Evolutionary conservation across 1,140 invertebrate species (phyloP).

Genomic region (Drosophila athabasca): DNA sequence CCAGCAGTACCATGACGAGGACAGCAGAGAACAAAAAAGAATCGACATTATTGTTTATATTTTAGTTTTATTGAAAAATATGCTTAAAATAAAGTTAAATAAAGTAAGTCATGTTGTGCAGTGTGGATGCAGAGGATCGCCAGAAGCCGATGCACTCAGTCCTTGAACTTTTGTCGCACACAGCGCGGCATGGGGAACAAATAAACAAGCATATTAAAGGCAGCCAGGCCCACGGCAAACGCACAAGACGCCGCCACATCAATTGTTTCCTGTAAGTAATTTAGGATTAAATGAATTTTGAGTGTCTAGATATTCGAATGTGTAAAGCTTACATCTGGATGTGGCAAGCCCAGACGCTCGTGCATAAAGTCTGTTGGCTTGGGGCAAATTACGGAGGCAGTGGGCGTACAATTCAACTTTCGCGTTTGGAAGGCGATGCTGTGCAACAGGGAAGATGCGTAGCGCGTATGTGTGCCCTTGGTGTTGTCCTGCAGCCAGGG

Average conservation of each 20-base stretch:
- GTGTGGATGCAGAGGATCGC: not conserved
- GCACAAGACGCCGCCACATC: constrained; percentile 91
- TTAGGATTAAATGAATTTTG: constrained; percentile 12
- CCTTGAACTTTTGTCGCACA: constrained; percentile 94
- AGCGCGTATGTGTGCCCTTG: constrained; percentile 90
- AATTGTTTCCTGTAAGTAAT: constrained; percentile 82
- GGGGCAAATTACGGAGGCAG: constrained; percentile 78
- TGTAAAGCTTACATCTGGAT: constrained; percentile 82
- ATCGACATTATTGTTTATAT: not conserved
- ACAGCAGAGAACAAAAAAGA: not conserved
- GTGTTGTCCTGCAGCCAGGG: constrained; percentile 92
- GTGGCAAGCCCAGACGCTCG: constrained; percentile 79
- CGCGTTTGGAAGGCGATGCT: constrained; percentile 86
- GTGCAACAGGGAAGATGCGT: constrained; percentile 89
- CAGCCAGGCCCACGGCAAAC: constrained; percentile 91
- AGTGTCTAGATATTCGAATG: constrained; percentile 20
- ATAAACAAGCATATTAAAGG: constrained; percentile 94
- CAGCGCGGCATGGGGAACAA: constrained; percentile 93
- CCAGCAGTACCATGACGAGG: too few species aligned
- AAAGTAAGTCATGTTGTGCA: constrained; percentile 10
- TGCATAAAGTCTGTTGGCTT: constrained; percentile 79
- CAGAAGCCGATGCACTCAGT: constrained; percentile 84
- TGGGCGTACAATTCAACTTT: constrained; percentile 76
- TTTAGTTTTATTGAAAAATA: not conserved
- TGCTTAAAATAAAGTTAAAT: not conserved